Evolutionary conservation across 2,113 vertebrate species (phyloP).

Genomic region (Charadrius vociferus): DNA sequence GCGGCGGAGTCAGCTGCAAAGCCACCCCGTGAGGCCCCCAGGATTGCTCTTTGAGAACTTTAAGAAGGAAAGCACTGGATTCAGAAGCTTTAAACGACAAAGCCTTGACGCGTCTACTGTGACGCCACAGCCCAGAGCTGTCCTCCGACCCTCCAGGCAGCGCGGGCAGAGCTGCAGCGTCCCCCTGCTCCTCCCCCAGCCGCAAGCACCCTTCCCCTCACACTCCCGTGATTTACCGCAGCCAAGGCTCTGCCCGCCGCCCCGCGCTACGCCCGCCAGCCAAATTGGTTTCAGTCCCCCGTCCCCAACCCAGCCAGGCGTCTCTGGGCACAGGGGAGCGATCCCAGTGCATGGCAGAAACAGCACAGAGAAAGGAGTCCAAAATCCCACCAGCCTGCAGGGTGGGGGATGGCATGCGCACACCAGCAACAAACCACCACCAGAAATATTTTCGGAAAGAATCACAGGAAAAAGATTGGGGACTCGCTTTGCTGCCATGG

Average conservation of each 20-base stretch:
- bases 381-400: neutral
- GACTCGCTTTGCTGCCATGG: neutral
- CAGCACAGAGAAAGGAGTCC: neutral
- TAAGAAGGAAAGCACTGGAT: neutral
- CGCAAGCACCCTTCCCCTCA: neutral
- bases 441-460: neutral
- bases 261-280: neutral
- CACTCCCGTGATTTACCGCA: neutral
- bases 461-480: neutral
- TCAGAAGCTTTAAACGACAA: neutral
- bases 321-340: too few species aligned
- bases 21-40: too few species aligned
- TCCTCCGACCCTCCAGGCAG: too few species aligned
- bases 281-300: neutral
- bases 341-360: neutral
- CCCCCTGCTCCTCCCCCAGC: rapidly evolving
- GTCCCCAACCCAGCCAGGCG: neutral
- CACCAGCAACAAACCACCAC: neutral
- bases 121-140: neutral
- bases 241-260: neutral
- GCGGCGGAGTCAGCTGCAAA: rapidly evolving
- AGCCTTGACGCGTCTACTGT: rapidly evolving
- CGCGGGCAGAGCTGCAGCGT: rapidly evolving
- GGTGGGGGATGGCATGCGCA: too few species aligned
- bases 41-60: neutral